Conservation (phyloP, 2,113 vertebrate species). For the Phylloscopus whistleri region DNA sequence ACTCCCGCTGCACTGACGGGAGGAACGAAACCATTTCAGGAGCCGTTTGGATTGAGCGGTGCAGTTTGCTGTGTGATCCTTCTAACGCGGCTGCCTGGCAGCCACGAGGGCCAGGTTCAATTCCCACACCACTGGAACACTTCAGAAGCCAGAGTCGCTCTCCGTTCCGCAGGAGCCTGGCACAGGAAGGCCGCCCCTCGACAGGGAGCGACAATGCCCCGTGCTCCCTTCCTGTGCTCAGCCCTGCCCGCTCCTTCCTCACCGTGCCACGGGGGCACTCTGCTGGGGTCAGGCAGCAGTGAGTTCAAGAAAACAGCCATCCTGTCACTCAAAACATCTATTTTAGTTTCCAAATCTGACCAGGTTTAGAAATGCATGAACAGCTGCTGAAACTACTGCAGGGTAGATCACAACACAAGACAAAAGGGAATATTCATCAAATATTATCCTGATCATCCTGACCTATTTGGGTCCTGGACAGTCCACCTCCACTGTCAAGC, state of each 20-base stretch:
- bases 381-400: neutral
- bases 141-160: accelerated
- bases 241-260: neutral
- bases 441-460: neutral
- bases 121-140: neutral
- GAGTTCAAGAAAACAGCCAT: neutral
- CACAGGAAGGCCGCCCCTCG: neutral
- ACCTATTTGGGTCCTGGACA: neutral
- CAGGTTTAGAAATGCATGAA: neutral
- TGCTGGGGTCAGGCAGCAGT: neutral
- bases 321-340: neutral
- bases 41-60: neutral
- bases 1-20: neutral
- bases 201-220: neutral
- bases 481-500: neutral
- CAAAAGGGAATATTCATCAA: neutral
- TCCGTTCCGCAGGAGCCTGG: neutral
- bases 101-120: neutral
- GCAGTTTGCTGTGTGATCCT: neutral
- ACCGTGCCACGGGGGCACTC: accelerated
- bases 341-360: neutral
- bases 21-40: neutral
- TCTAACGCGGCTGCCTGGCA: neutral
- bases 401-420: neutral
- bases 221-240: neutral